Evolutionary conservation across 2,888 invertebrate genomes (phyloP).

Genomic region (Ceramica pisi): DNA sequence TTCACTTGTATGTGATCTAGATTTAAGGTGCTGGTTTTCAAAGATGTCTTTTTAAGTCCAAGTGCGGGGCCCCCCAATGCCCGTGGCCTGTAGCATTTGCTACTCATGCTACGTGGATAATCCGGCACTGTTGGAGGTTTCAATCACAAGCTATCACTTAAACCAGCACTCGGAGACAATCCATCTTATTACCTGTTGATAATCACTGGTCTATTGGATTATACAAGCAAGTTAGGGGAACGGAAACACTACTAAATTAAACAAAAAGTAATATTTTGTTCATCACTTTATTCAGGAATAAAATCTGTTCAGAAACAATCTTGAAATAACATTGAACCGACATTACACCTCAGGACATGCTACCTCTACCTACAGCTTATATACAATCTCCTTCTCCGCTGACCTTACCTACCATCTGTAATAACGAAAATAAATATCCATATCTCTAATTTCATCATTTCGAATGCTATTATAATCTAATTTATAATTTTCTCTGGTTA

Average conservation of each 20-base stretch:
- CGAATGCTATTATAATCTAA: conserved; percentile 75
- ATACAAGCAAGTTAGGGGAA: background rate
- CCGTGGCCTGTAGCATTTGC: too few relatives aligned
- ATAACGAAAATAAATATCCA: conserved; percentile 85
- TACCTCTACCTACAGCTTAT: conserved; percentile 72
- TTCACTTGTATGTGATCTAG: too few relatives aligned
- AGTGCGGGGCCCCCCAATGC: too few relatives aligned
- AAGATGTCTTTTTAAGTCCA: too few relatives aligned
- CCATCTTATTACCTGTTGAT: too few relatives aligned
- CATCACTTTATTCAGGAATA: conserved; percentile 86
- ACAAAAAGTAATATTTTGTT: conserved; percentile 66
- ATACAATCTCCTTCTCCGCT: conserved; percentile 67
- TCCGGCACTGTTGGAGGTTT: too few relatives aligned
- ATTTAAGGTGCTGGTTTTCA: too few relatives aligned
- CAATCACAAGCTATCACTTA: too few relatives aligned
- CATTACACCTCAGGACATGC: conserved; percentile 56
- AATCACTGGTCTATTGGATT: too few relatives aligned
- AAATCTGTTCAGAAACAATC: conserved; percentile 83
- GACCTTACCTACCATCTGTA: conserved; percentile 67
- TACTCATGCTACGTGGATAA: too few relatives aligned
- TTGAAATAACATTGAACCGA: conserved; percentile 74
- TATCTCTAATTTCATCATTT: conserved; percentile 74
- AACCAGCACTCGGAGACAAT: background rate
- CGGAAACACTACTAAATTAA: conserved; percentile 40
- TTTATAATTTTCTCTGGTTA: conserved; percentile 77